phyloP scores from a whole-genome alignment of 2,888 invertebrate species.

The Caradrina clavipalpis region DNA sequence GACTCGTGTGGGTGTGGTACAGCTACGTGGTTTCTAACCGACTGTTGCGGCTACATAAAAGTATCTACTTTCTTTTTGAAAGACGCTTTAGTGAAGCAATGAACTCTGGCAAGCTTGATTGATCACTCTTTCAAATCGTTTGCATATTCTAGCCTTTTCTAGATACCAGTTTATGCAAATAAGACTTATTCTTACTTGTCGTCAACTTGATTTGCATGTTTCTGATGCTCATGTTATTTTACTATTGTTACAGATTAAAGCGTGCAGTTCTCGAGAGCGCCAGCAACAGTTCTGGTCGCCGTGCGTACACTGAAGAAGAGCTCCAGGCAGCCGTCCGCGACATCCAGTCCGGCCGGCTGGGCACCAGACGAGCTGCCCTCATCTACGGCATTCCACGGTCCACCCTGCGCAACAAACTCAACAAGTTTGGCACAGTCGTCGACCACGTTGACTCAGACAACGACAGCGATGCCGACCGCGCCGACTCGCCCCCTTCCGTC shows the following conservation, averaged over 20 bases:
- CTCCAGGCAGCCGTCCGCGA: conserved; percentile 98
- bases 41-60: background rate
- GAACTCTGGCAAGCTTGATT: background rate
- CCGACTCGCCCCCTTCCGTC: conserved; percentile 92
- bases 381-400: conserved; percentile 99
- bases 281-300: conserved; percentile 91
- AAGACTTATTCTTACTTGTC: background rate
- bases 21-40: background rate
- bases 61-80: background rate
- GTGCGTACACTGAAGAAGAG: conserved; percentile 98
- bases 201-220: background rate
- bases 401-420: conserved; percentile 98
- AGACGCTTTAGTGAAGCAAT: background rate
- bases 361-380: conserved; percentile 97
- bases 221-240: conserved; percentile 19
- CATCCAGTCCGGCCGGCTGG: conserved; percentile 97
- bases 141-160: background rate
- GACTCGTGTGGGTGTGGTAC: background rate
- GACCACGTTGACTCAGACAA: conserved; percentile 93
- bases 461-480: conserved; percentile 84
- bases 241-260: conserved; percentile 86
- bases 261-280: conserved; percentile 77
- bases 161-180: background rate
- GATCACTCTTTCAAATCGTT: background rate
- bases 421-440: conserved; percentile 93